Evolutionary conservation across 2,888 invertebrate species (phyloP).

Genomic region (Brachypalpus laphriformis): DNA sequence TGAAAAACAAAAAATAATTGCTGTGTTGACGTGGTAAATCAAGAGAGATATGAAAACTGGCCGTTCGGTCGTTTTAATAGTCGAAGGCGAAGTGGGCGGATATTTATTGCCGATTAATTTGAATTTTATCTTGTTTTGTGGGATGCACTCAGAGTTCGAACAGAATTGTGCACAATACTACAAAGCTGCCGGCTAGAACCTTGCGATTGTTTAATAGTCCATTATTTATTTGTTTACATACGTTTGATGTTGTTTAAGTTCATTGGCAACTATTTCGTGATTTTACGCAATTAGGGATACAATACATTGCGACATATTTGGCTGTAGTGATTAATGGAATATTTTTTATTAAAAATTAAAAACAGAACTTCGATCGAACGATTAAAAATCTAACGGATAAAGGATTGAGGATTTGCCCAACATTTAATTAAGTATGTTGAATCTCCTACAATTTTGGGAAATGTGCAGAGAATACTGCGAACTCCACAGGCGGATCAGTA

Average conservation of each 20-base stretch:
- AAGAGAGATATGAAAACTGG: too few relatives aligned
- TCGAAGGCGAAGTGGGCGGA: conserved; percentile 20
- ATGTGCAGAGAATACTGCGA: too few relatives aligned
- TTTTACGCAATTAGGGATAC: neutral
- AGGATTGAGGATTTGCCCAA: too few relatives aligned
- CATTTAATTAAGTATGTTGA: too few relatives aligned
- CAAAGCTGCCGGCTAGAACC: neutral
- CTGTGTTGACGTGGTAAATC: conserved; percentile 9
- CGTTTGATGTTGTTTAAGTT: neutral
- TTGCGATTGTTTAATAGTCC: neutral
- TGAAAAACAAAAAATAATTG: neutral
- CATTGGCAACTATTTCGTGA: neutral
- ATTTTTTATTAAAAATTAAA: neutral
- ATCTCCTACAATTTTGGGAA: too few relatives aligned
- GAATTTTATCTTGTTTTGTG: conserved; percentile 14
- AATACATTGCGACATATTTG: neutral
- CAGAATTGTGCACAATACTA: neutral
- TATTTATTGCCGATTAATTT: conserved; percentile 32
- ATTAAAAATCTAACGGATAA: too few relatives aligned
- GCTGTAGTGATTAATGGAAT: neutral
- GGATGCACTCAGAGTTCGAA: neutral
- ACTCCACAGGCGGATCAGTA: too few relatives aligned
- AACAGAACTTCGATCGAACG: too few relatives aligned
- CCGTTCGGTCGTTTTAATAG: neutral
- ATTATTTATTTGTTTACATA: neutral